Percentiles rank a stretch among this genome's conserved stretches.
phyloP scores from a whole-genome alignment of 2,797 vertebrate genomes.

The Myotis pilosus region DNA sequence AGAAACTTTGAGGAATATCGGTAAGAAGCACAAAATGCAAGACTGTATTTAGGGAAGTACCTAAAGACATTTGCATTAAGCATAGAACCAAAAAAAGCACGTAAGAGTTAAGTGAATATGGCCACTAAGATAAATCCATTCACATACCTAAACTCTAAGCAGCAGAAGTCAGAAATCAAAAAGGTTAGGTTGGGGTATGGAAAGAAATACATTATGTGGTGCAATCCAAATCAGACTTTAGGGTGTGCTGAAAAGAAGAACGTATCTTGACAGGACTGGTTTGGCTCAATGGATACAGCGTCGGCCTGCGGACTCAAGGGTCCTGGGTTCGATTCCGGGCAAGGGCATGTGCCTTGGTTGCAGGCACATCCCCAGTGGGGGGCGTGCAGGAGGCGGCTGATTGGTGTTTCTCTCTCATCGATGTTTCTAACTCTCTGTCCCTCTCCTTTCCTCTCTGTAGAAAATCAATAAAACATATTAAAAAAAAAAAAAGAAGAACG shows the following conservation, averaged over 20 bases:
- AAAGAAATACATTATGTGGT: neutral
- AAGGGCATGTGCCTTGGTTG: too few species aligned
- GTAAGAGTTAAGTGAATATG: neutral
- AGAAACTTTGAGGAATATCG: neutral
- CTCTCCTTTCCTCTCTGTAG: too few species aligned
- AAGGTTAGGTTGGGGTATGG: neutral
- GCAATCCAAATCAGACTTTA: neutral
- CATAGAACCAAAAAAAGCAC: neutral
- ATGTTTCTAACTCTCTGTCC: too few species aligned
- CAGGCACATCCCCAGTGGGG: too few species aligned
- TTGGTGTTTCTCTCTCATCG: too few species aligned
- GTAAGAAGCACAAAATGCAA: neutral
- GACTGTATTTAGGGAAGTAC: neutral
- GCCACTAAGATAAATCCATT: neutral
- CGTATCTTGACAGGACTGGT: too few species aligned
- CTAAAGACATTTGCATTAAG: neutral
- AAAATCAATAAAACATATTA: too few species aligned
- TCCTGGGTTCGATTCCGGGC: too few species aligned
- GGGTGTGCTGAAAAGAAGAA: neutral
- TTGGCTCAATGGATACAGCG: too few species aligned
- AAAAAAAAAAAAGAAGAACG: neutral
- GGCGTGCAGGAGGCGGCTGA: too few species aligned
- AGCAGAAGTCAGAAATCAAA: neutral
- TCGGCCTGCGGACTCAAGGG: too few species aligned
- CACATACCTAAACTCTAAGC: neutral